Evolutionary conservation across 2,797 vertebrate species (phyloP), one percentile per base, ranked within the genome.

Genomic region (Coluber constrictor): DNA sequence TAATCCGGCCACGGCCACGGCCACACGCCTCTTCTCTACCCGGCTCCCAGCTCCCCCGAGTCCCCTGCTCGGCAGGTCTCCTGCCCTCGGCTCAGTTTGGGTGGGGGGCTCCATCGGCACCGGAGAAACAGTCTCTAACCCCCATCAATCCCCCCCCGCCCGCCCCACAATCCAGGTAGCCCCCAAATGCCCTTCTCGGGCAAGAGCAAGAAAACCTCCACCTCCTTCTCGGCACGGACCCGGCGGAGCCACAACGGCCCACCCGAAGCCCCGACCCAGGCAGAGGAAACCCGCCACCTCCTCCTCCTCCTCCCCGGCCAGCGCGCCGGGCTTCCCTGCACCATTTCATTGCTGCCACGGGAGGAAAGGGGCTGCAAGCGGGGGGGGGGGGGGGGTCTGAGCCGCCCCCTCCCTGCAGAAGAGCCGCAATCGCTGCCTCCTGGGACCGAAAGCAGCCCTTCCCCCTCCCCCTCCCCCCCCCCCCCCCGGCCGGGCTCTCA

Each of bases 401-500:
- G 88, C 61, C 43, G 70, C 66, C 43, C 55, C 59, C 18, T 6
- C 20, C 51, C 1, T 16, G 7, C 20, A 25, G 23, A 10, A 86
- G 47, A 51, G 18, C 79, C 37, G 37, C 79, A 11, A 7, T 12
- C 10, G 20, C 47, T 4, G 10, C 8, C 23, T 61, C 23, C 59
- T 9, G 51, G 51, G 51, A 8, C 51, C 51, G 51, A 51, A 54
- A 10, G 9, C 51, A 54, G 51, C 51, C 6, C 8, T 9, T 4
- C 47, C 47, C 4, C 12, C 51, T 1, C 1, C 25, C 25, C 23
- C 47, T 5, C 0, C 27, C 27, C 32, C 1, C 2, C 13, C 2
- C 3, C 92, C 27, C 32, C 87, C 92, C 88, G 88, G 0, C 93
- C 61, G 83, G 90, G n/a, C 29, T 51, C 98, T 97, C 98, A 99